Conservation (phyloP, 2,888 invertebrate species). For the Autographa pulchrina region DNA sequence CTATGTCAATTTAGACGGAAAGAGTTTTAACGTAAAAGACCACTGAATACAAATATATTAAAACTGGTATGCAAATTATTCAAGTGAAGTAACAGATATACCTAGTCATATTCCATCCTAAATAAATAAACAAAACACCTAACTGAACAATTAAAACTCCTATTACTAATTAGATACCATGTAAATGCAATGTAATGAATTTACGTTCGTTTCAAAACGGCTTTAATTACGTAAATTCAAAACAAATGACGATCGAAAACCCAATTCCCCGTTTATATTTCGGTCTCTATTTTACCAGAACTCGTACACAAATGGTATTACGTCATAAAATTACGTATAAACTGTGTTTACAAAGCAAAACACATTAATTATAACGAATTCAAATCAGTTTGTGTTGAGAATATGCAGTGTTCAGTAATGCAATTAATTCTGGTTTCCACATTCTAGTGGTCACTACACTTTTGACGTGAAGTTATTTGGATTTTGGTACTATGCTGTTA, state of each 20-base stretch:
- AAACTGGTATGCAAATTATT: no score
- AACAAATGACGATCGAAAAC: constrained; percentile 17
- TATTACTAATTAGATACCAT: neutral
- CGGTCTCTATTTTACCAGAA: constrained; percentile 19
- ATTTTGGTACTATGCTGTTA: neutral
- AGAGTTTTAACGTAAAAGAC: no score
- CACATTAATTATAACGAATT: constrained; percentile 55
- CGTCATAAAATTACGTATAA: constrained; percentile 26
- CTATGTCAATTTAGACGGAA: no score
- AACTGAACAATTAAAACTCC: no score
- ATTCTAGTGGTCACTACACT: constrained; percentile 9
- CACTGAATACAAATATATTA: no score
- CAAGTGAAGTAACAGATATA: no score
- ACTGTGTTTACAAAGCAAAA: constrained; percentile 22
- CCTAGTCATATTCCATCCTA: no score
- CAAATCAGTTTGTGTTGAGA: constrained; percentile 47
- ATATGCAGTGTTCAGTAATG: constrained; percentile 26
- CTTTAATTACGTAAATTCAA: constrained; percentile 19
- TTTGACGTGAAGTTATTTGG: neutral
- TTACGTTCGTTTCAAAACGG: neutral
- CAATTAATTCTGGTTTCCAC: constrained; percentile 31
- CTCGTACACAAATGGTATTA: constrained; percentile 41
- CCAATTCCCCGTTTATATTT: neutral
- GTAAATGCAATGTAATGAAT: neutral
- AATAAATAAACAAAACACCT: no score